Conservation (phyloP, 2,888 invertebrate genomes). For the Laspeyria flexula region DNA sequence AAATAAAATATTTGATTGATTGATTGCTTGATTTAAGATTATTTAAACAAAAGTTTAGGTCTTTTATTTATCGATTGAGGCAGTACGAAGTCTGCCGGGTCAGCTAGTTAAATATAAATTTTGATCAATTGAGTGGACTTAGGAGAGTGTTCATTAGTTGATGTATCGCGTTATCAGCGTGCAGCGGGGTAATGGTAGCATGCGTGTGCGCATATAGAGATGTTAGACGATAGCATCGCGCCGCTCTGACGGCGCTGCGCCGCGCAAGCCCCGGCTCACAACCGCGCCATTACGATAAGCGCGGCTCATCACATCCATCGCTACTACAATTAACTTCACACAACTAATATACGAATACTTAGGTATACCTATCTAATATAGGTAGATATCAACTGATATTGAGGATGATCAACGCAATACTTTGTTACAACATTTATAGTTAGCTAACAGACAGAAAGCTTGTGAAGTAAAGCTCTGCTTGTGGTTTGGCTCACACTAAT, state of each 20-base stretch:
- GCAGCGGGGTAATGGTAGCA: constrained; percentile 15
- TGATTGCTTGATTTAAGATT: too few relatives aligned
- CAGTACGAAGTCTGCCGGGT: too few relatives aligned
- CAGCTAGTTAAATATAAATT: not conserved
- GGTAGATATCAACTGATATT: too few relatives aligned
- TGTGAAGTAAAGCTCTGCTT: too few relatives aligned
- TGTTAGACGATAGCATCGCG: constrained; percentile 37
- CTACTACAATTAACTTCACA: not conserved
- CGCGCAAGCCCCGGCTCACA: constrained; percentile 9
- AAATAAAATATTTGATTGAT: too few relatives aligned
- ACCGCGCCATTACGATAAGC: constrained; percentile 16
- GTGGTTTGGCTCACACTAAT: too few relatives aligned
- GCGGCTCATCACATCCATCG: constrained; percentile 7
- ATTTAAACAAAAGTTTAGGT: too few relatives aligned
- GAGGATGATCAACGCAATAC: too few relatives aligned
- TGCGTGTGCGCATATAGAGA: constrained; percentile 22
- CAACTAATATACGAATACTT: not conserved
- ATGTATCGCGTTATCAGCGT: constrained; percentile 19
- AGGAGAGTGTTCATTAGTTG: not conserved
- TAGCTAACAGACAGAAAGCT: too few relatives aligned
- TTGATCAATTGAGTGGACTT: too few relatives aligned
- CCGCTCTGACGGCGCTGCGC: constrained; percentile 26
- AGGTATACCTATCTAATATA: not conserved
- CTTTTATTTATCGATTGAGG: too few relatives aligned
- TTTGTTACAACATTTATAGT: too few relatives aligned